Conservation (phyloP, 2,888 invertebrate genomes). For the Bombylius major region DNA sequence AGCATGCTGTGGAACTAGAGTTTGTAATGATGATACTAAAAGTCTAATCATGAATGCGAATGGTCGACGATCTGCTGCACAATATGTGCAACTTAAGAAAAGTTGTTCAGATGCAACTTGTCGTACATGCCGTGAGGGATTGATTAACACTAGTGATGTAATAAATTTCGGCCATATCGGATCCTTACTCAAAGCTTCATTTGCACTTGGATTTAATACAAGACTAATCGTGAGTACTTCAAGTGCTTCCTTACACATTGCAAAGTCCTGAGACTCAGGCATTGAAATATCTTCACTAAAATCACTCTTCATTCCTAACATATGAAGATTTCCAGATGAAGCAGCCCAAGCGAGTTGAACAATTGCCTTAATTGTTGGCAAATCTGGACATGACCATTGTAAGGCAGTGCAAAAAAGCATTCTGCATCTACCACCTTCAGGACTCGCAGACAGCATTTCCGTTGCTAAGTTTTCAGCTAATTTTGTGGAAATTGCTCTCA, state of each 20-base stretch:
- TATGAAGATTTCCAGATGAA: constrained; percentile 57
- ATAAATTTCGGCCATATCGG: constrained; percentile 80
- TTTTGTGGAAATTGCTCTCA: constrained; percentile 71
- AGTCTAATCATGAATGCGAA: constrained; percentile 34
- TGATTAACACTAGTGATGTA: constrained; percentile 74
- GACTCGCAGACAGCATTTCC: constrained; percentile 42
- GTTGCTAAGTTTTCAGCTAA: constrained; percentile 70
- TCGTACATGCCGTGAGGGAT: constrained; percentile 54
- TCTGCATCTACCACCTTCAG: constrained; percentile 40
- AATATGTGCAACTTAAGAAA: constrained; percentile 35
- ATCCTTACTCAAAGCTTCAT: constrained; percentile 70
- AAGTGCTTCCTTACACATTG: constrained; percentile 81
- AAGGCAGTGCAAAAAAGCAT: constrained; percentile 44
- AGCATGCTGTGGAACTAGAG: constrained; percentile 30
- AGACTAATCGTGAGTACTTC: constrained; percentile 84
- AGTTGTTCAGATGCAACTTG: constrained; percentile 36
- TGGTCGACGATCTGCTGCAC: constrained; percentile 35
- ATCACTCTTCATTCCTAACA: constrained; percentile 47
- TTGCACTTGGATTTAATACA: constrained; percentile 74
- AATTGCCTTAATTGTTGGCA: constrained; percentile 57
- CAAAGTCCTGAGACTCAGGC: constrained; percentile 52
- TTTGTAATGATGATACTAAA: constrained; percentile 31
- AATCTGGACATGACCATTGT: constrained; percentile 58
- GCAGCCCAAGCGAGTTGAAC: constrained; percentile 70
- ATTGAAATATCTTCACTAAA: constrained; percentile 37